These are phyloP conservation scores for Heterodera filipjevi DNA, from an alignment of 2,888 invertebrate species.

Conservation along the genomic window DNA sequence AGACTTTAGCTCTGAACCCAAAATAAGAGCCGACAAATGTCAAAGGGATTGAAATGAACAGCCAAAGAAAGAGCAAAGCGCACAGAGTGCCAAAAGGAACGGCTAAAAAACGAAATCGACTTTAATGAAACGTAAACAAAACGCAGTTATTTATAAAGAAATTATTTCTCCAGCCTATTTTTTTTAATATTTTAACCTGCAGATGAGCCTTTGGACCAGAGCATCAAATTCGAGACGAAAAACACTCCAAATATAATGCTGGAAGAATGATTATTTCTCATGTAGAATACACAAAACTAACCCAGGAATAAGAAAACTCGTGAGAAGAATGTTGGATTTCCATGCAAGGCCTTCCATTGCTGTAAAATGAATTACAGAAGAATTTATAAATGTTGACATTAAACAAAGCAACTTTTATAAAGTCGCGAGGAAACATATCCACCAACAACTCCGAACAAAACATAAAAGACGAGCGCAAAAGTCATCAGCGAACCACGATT, in stretches of 20 bases:
- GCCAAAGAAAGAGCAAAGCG: slow-evolving; percentile 91
- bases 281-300: slow-evolving; percentile 69
- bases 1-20: slow-evolving; percentile 91
- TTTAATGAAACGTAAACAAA: too few species aligned
- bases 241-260: slow-evolving; percentile 94
- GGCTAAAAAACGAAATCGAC: slow-evolving; percentile 68
- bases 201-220: slow-evolving; percentile 93
- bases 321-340: slow-evolving; percentile 95
- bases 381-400: not conserved
- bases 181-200: slow-evolving; percentile 68
- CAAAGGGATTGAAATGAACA: slow-evolving; percentile 94
- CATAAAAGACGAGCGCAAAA: slow-evolving; percentile 92
- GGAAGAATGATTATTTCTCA: slow-evolving; percentile 59
- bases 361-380: slow-evolving; percentile 60
- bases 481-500: slow-evolving; percentile 98
- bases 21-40: slow-evolving; percentile 98
- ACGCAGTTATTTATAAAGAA: too few species aligned
- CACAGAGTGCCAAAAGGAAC: slow-evolving; percentile 94
- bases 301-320: slow-evolving; percentile 96
- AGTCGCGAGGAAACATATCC: slow-evolving; percentile 94
- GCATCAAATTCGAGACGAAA: slow-evolving; percentile 91
- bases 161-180: not conserved
- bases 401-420: slow-evolving; percentile 80
- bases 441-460: slow-evolving; percentile 92
- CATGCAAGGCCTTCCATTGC: slow-evolving; percentile 93